Evolutionary conservation across 2,888 invertebrate genomes (phyloP), one percentile per base, ranked within the genome.

Genomic region (Drosophila robusta): DNA sequence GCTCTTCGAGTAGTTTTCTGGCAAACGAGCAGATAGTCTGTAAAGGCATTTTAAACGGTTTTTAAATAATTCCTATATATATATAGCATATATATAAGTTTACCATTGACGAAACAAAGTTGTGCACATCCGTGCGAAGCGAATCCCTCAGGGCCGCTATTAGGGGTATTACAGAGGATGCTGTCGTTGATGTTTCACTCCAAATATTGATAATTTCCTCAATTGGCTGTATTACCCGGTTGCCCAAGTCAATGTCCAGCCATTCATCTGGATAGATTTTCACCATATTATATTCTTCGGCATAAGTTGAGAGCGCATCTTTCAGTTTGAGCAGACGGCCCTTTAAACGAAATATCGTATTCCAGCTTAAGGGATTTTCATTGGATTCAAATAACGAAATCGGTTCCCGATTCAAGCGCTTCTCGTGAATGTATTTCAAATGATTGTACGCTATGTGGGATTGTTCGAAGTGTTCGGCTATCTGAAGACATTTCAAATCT

Each of bases 241-340:
- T 67, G 22, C 82, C 81, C 24, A 81, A 50, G 3, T 80, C 80
- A 18, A 80, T 85, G 39, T 80, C 79, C 3, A 60, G 12, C 80
- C 85, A 80, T 38, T 80, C 85, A 29, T 80, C 85, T 0, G 85
- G 71, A 60, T 80, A 85, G 18, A 80, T 75, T 34, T 81, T 69
- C 0, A 70, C 42, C 24, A 72, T 54, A 34, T 51, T 78, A 18
- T 67, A 58, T 36, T 80, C 82, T 16, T 85, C 71, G 4, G 70
- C 61, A 39, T 85, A 85, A n/a, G 68, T 32, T 1, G 55, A 32
- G 0, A 80, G 45, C 0, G 85, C 75, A 47, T 80, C 85, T 18
- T 85, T 85, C 14, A 81, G 39, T 3, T 57, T 46, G 5, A 70
- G 62, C 14, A 80, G 26, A 22, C 42, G 52, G 0, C 58, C 34